Evolutionary conservation across 30 jellyfish, hydroid and myxozoan species (phyloP), one percentile per base, ranked within the genome.

Genomic region (Hydractinia symbiolongicarpus): DNA sequence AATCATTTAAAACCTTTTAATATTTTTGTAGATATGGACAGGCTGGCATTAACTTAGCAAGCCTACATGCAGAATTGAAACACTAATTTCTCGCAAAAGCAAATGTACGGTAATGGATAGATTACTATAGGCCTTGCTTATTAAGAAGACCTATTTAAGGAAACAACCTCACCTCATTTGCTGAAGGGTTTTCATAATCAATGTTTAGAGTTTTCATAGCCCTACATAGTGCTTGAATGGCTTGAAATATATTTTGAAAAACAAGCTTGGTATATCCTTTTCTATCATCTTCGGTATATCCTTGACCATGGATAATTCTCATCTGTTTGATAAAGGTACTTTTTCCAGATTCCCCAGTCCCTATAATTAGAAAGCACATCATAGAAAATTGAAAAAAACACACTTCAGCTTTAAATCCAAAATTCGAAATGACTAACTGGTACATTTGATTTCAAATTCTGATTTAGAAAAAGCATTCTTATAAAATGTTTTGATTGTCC

Each of bases 341-440:
- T 83, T 94, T 94, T 66, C 99, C 99, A 55, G 99, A 94, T 68
- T 94, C 99, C 14, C 99, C 99, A 61, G 97, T 88, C 20, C 99
- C 99, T 94, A 83, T 7, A 57, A 67, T 69, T 17, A 13, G 73
- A 57, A 76, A 56, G 50, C 40, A 30, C 67, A 57, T 17, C 58
- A 54, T 20, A 44, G 13, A 15, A 53, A 78, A 15, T 0, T 60
- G 19, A 13, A 13, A 16, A 13, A 13, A 60, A 13, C 0, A 60
- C 1, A 60, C 19, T 60, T 15, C 70, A 60, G 70, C n/a, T 60
- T 13, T 60, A 60, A 58, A 60, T 60, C n/a, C 70, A 16, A 13
- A 60, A 60, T 13, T 13, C n/a, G 1, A 60, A 30, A 2, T 30
- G 44, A 30, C 44, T 30, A 1, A 30, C 44, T 30, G 2, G 44